Base-by-base conservation (phyloP, 2,888 invertebrate species). In the Nemotelus nigrinus region DNA sequence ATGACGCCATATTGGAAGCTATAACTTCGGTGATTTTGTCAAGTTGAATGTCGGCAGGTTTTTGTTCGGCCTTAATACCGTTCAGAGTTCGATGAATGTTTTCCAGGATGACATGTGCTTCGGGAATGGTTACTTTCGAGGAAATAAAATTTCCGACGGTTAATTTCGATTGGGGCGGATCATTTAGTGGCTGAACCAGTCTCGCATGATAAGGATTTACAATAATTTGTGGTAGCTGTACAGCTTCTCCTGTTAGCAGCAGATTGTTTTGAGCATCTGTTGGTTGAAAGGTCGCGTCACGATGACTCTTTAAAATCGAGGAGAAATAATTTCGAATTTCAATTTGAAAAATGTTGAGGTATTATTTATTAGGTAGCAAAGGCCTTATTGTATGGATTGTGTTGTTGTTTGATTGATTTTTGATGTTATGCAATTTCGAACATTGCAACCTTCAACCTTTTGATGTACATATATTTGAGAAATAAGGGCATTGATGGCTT, bases 141-240 rank as follows among this genome's bases (percentile, higher is more conserved):
- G 10, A 5, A 1, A 5, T 47, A 10, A 48, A 65, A 39, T n/a
- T 60, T 39, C 45, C 6, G 8, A n/a, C 39, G 6, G 60, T 4
- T n/a, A 10, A 6, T 3, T 2, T 44, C 44, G 45, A 6, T 45
- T n/a, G 3, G 44, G 25, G 41, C n/a, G 2, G 44, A 44, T 60
- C 60, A 10, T 63, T 75, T 39, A 3, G 55, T 43, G 47, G 39
- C 3, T n/a, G 2, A 58, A 25, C n/a, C 44, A 76, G 25, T 82
- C 84, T 86, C 78, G 85, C 86, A 81, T 87, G 87, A 81, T 86
- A 86, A 78, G 85, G 83, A 80, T 85, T 86, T 53, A 86, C 86
- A 78, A 86, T 85, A 72, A 86, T 84, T 82, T 86, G 86, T 79
- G 81, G 83, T 79, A 25, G 25, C 25, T 25, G 25, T 25, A 25